Base-by-base conservation (phyloP, 1,140 invertebrate species). In the Ceratosolen fusciceps region DNA sequence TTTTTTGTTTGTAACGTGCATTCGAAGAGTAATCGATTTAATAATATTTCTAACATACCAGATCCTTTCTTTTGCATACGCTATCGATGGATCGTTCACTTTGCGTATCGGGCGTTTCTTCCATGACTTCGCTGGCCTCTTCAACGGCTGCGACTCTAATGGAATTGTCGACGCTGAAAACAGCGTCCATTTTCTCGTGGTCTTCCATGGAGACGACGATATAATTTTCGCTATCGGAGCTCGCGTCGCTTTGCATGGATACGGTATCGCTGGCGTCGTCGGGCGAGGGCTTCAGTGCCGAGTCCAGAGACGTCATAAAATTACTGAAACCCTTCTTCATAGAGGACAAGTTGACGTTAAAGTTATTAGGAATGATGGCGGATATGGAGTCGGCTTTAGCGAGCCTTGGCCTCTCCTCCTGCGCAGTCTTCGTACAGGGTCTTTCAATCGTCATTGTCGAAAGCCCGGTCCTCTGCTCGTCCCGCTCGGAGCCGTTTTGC, bases 121-220 rank as follows among this genome's bases (percentile, higher is more conserved):
- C 96, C 31, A 95, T 92, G 19, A 96, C 95, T 87, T 98, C 97
- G 54, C 94, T 94, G 10, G 96, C 97, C 31, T 96, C 93, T 87
- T 98, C 97, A 39, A 94, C 93, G 1, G 90, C 86, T 3, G 90
- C 86, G 82, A 91, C 87, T 79, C 90, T 86, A 37, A 89, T 90
- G 31, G 86, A 86, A 81, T 87, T 88, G 71, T 92, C 91, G 16
- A 88, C 83, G 5, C 84, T 83, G 78, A 90, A 90, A 65, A 92
- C 92, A 56, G 93, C 92, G 79, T 95, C 93, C 26, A 92, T 91
- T 75, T 93, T 93, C 74, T 93, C 93, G 49, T 93, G 92, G 37
- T 92, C 92, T 29, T 89, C 88, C 19, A 93, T 88, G 83, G 92
- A 92, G 21, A 95, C 91, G 7, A 95, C 91, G 12, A 95, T 92